Evolutionary conservation across 2,113 vertebrate species (phyloP).

Genomic region (Microcebus tavaratra): DNA sequence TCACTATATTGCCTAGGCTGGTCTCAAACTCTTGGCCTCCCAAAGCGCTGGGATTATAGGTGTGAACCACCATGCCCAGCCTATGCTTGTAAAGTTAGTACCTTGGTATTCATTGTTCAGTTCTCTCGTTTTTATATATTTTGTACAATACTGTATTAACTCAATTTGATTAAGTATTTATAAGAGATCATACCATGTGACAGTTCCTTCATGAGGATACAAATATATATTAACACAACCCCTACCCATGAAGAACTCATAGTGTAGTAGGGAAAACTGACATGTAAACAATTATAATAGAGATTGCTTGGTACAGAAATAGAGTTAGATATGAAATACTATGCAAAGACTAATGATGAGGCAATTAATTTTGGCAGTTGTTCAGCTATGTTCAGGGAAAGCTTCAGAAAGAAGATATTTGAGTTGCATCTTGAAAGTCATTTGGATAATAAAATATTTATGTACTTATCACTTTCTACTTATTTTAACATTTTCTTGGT

Average conservation of each 20-base stretch:
- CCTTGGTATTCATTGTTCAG: background rate
- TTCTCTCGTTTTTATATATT: slow-evolving; percentile 1
- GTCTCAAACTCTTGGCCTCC: too few species aligned
- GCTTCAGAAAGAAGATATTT: background rate
- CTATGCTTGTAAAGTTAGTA: background rate
- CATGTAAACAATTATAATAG: background rate
- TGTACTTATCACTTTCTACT: background rate
- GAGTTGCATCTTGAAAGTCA: background rate
- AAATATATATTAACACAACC: background rate
- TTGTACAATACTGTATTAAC: background rate
- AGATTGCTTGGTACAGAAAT: background rate
- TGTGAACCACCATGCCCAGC: too few species aligned
- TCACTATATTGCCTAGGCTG: too few species aligned
- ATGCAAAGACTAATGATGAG: background rate
- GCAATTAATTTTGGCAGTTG: background rate
- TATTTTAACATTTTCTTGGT: background rate
- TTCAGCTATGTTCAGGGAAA: background rate
- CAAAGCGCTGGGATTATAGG: too few species aligned
- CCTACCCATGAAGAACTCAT: background rate
- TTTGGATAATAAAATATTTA: slow-evolving; percentile 14
- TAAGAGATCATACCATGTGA: background rate
- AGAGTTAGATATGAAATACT: background rate
- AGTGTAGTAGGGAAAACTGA: background rate
- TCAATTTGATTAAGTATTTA: background rate
- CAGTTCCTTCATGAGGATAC: background rate